Base-by-base conservation (phyloP, 1,140 invertebrate genomes). In the Drosophila prosaltans region DNA sequence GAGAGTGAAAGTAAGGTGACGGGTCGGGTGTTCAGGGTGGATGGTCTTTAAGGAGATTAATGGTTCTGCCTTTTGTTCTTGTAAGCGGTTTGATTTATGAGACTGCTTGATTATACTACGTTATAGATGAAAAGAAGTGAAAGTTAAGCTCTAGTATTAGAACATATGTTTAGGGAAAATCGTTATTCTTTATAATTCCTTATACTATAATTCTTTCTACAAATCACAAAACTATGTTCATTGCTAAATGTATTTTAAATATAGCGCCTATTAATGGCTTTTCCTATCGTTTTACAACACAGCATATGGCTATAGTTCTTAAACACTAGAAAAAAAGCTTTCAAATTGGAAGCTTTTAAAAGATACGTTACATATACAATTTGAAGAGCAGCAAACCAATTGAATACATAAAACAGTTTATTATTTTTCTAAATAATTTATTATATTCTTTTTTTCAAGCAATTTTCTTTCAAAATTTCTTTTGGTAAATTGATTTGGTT, bases 21-120 rank as follows among this genome's bases (percentile, higher is more conserved):
- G 67, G 55, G 36, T 65, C n/a, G 16, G 16, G 16, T 16, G 58
- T 62, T 60, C 43, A 26, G 45, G 45, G 45, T 26, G 45, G 45
- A 3, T 51, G 21, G 2, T 26, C 32, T 36, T 36, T 30, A 66
- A 69, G 43, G 21, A 64, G 63, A 74, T 74, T 74, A 67, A 74
- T 67, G 43, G 55, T 8, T 16, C 16, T 59, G 36, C 57, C 32
- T 16, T 39, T 40, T 59, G 57, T 59, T 59, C 8, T 59, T 39
- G 21, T 59, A 10, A 21, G 21, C 57, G 36, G 24, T 11, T 71
- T 71, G 64, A 74, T 64, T 78, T 54, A 74, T 63, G 63, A 40
- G 40, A 24, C 8, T 21, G 28, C 9, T 57, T 57, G 54, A 11
- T 26, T 26, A 24, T 8, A 24, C 6, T 11, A 3, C 16, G 28